Base-by-base conservation (phyloP, 1,140 invertebrate species). In the Pseudomyrmex sp. region DNA sequence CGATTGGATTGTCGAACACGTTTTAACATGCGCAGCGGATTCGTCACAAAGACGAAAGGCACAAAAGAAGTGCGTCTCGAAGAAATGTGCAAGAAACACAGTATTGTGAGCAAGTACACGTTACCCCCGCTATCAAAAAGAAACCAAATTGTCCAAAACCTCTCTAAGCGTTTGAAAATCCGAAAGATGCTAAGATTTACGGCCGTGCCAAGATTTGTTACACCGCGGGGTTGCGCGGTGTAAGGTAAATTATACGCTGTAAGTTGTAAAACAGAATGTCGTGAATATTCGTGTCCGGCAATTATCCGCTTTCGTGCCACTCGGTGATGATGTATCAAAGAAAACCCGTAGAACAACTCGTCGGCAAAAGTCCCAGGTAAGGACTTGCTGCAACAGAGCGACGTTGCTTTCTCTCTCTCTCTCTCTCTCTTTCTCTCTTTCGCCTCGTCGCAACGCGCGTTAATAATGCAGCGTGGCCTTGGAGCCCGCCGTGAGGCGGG, bases 391-490 rank as follows among this genome's bases (percentile, higher is more conserved):
- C 26, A 20, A 79, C 35, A 5, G 65, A 26, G 58, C 18, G 26
- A 52, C 20, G 15, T 15, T 26, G 66, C 54, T 80, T 70, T 35
- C 5, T 35, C 35, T 35, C 5, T 35, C 35, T 35, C 35, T 35
- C 35, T 35, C 35, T 35, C 5, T 35, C 35, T 35, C 35, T 35
- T 0, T 35, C 35, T 35, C 35, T 35, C 35, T 35, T 7, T 72
- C 23, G 76, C 12, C 23, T 72, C 23, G 54, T 65, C 69, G 69
- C 35, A 82, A 23, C 18, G 62, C 70, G 15, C 62, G 62, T 88
- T 87, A 91, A 91, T 91, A 90, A 91, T 91, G 86, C 72, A 90
- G 50, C 66, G 46, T 56, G 73, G 70, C 62, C 56, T 82, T 62
- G 74, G 58, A 52, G 52, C 56, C 35, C n/a, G n/a, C 48, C 20